phyloP scores from a whole-genome alignment of 2,797 vertebrate species.

The Aselliscus stoliczkanus region DNA sequence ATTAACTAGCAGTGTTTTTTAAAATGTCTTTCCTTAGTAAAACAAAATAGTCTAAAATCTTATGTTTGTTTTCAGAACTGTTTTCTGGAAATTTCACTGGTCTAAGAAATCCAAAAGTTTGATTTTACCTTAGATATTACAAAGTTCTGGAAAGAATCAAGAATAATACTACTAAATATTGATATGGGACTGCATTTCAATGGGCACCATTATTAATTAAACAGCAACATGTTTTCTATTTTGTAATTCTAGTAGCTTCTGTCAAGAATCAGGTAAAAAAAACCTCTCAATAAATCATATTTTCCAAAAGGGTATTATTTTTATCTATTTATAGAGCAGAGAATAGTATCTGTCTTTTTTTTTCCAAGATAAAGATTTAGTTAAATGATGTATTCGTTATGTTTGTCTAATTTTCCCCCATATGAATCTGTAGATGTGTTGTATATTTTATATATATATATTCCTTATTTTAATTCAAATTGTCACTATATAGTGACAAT shows the following conservation, averaged over 20 bases:
- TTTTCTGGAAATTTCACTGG: neutral
- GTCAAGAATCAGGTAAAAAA: neutral
- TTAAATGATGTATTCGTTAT: neutral
- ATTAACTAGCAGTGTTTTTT: neutral
- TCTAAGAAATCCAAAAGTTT: neutral
- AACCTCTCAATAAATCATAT: neutral
- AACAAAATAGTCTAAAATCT: neutral
- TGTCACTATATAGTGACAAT: conserved; percentile 48
- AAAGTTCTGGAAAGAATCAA: neutral
- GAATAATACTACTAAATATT: neutral
- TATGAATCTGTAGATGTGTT: neutral
- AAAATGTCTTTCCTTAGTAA: neutral
- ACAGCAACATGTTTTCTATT: neutral
- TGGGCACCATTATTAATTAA: neutral
- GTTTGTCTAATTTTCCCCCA: neutral
- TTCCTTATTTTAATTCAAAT: conserved; percentile 36
- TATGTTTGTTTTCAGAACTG: neutral
- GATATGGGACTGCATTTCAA: neutral
- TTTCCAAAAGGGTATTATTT: neutral
- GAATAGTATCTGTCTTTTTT: neutral
- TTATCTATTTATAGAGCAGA: neutral
- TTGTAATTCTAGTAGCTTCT: neutral
- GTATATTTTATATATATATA: neutral
- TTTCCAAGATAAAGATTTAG: neutral
- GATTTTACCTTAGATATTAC: neutral